Base-by-base conservation (phyloP, 2,797 vertebrate genomes). In the Sebastes iracundus region DNA sequence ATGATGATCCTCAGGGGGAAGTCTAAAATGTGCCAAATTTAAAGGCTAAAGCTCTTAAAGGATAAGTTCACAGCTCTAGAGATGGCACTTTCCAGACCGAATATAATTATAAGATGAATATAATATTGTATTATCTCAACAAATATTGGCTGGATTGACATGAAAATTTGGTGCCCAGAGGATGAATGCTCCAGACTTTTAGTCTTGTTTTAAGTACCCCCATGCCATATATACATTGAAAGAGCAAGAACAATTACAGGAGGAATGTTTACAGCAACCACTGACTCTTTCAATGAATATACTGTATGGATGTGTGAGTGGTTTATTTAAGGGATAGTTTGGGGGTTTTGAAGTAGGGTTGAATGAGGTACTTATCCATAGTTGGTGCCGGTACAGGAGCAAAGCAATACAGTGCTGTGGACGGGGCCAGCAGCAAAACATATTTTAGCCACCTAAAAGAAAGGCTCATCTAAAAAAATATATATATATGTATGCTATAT, bases 1-100 rank as follows among this genome's bases (percentile, higher is more conserved):
- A 61, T 46, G 46, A 38, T 59, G 56, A 73, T 70, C 63, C 86
- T 93, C 84, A 90, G 88, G 88, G 64, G 61, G 80, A 82, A 52
- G 59, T 71, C n/a, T 72, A 18, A 65, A 85, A 79, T 72, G 82
- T 86, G 75, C 78, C 82, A 85, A 72, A 90, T 79, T 68, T 28
- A 79, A 46, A 74, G 16, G 7, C 2, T 23, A 9, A 65, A 30
- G 5, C 28, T 75, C 22, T 77, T 53, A 32, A 79, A 55, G 18
- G 62, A 77, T 30, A 70, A 8, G 62, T 84, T 81, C 20, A 70
- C 13, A 30, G 38, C 25, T 33, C 25, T 27, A 38, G n/a, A 7
- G 22, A 18, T 25, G 13, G 13, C 18, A 16, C 7, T 10, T 42
- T 33, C 3, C 12, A 62, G 22, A 65, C 38, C 8, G 10, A 65